Percentiles rank a stretch among this genome's conserved stretches.
phyloP scores from a whole-genome alignment of 2,888 invertebrate species.

The Nineta flava region DNA sequence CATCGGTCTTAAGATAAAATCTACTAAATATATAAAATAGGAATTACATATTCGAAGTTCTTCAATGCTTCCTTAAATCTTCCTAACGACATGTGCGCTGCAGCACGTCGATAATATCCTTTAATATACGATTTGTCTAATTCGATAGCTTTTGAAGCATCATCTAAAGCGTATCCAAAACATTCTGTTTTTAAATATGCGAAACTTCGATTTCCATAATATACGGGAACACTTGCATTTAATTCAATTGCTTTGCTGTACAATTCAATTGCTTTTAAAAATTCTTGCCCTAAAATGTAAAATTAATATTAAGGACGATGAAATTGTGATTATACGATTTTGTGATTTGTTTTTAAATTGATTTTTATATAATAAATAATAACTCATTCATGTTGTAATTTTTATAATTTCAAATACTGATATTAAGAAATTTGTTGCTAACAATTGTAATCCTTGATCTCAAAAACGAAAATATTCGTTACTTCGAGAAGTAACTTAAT shows the following conservation, averaged over 20 bases:
- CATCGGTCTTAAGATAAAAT: no score
- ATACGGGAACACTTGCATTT: constrained; percentile 70
- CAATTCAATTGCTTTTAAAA: constrained; percentile 73
- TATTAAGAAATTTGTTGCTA: no score
- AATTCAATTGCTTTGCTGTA: constrained; percentile 78
- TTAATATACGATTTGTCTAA: constrained; percentile 82
- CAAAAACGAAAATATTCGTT: no score
- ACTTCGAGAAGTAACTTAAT: no score
- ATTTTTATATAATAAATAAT: no score
- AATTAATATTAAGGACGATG: no score
- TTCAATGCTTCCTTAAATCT: constrained; percentile 92
- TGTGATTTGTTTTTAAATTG: no score
- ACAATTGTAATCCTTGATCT: no score
- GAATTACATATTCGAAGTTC: constrained; percentile 88
- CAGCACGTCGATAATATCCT: constrained; percentile 93
- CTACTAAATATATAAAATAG: no score
- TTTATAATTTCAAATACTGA: no score
- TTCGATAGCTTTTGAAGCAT: constrained; percentile 84
- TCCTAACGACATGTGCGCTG: constrained; percentile 93
- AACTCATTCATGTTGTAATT: no score
- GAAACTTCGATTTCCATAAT: constrained; percentile 90
- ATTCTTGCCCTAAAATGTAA: constrained; percentile 66
- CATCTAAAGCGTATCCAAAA: constrained; percentile 84
- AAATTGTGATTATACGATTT: no score
- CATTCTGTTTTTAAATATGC: constrained; percentile 87